Conservation (phyloP, 2,797 vertebrate species). For the Hypotaenidia okinawae region DNA sequence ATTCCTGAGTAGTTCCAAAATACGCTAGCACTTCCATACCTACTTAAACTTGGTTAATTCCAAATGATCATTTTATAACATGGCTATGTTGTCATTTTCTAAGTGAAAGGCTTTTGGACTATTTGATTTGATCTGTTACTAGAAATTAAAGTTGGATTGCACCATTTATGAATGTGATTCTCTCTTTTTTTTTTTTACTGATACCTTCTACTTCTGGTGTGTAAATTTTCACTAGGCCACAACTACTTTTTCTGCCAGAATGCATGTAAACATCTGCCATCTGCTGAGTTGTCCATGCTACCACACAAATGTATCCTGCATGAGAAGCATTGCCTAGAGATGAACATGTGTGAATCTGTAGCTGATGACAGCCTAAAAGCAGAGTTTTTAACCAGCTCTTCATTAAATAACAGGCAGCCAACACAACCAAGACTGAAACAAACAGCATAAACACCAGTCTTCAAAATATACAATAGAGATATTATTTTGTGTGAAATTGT, state of each 20-base stretch:
- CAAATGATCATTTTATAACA: background rate
- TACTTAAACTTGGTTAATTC: background rate
- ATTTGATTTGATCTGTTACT: background rate
- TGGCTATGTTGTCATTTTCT: background rate
- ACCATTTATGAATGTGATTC: background rate
- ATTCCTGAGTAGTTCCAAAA: background rate
- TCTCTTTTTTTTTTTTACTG: background rate
- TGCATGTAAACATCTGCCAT: background rate
- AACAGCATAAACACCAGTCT: background rate
- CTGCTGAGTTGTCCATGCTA: background rate
- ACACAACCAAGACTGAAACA: background rate
- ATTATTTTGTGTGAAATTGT: background rate
- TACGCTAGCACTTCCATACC: accelerated
- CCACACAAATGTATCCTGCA: background rate
- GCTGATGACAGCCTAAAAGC: background rate
- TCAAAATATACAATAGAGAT: background rate
- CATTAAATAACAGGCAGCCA: background rate
- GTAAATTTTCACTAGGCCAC: background rate
- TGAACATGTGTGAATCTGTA: background rate
- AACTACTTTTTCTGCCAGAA: background rate
- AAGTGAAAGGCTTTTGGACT: background rate
- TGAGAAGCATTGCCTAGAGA: background rate
- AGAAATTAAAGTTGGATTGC: background rate
- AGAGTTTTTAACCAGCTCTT: background rate
- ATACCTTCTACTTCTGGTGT: background rate